Base-by-base conservation (phyloP, 2,888 invertebrate genomes). In the Pyrochroa serraticornis region DNA sequence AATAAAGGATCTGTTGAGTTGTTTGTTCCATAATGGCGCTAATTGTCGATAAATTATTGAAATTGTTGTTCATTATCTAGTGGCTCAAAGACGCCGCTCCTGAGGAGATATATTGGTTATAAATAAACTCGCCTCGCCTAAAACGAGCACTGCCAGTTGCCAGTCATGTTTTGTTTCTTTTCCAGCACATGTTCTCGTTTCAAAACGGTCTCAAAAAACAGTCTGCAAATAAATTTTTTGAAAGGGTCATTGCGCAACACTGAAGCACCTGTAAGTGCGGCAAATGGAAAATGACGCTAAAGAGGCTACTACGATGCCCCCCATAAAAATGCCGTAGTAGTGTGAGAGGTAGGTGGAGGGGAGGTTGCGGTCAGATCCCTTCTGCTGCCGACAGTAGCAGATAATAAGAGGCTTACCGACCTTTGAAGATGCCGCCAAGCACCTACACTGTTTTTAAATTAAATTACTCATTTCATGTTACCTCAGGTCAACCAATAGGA, bases 371-470 rank as follows among this genome's bases (percentile, higher is more conserved):
- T 46, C 63, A 69, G 69, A 71, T 70, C 67, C 70, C 67, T 71
- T 71, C 68, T 71, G 75, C 77, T 76, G 75, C 77, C 76, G 75
- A 76, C 77, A 77, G 78, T 78, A 78, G 78, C 77, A 74, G 77
- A 77, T 78, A 78, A 78, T 78, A 76, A 77, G 77, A 76, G 77
- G 73, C 74, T 75, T 74, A 73, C 71, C 64, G 66, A 67, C 68
- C 75, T 77, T 78, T 78, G 77, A 75, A 71, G 74, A 71, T 71
- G 74, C 76, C 76, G 75, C 68, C 72, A 66, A 66, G 73, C 76
- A 76, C 75, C 77, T 77, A 77, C 75, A 75, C 76, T 76, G 75
- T 76, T 75, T 75, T 76, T 75, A 76, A 77, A 76, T 75, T 75
- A 76, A 75, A 75, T 76, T 76, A 76, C 75, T 73, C 74, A 74